These are phyloP conservation scores for Atta texana DNA, from an alignment of 1,140 invertebrate species.

Conservation along the genomic window DNA sequence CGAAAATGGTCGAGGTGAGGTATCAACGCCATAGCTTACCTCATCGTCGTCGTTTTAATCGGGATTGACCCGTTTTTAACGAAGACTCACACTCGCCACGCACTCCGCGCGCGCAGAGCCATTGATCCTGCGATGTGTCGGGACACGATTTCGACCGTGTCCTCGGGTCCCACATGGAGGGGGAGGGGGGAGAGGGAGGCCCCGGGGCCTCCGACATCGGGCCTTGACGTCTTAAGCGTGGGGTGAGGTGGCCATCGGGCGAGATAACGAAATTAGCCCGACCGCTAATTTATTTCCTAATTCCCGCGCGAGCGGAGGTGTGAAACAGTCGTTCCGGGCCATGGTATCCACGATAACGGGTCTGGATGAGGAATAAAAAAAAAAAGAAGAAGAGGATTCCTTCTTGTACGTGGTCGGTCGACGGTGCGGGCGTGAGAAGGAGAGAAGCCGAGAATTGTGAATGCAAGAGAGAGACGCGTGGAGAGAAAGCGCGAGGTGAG, in stretches of 20 bases:
- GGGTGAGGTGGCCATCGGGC: slow-evolving; percentile 77
- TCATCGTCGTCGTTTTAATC: slow-evolving; percentile 57
- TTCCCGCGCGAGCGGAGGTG: slow-evolving; percentile 85
- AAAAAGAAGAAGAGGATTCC: slow-evolving; percentile 55
- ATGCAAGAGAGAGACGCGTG: background rate
- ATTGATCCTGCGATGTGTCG: slow-evolving; percentile 65
- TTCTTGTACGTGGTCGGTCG: slow-evolving; percentile 56
- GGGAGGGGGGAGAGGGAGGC: background rate
- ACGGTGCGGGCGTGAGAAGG: slow-evolving; percentile 54
- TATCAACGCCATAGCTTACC: slow-evolving; percentile 18
- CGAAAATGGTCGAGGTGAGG: slow-evolving; percentile 33
- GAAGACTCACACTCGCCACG: slow-evolving; percentile 51
- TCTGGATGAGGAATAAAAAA: slow-evolving; percentile 68
- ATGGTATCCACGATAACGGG: slow-evolving; percentile 78
- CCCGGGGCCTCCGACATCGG: slow-evolving; percentile 66
- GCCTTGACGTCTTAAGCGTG: slow-evolving; percentile 81
- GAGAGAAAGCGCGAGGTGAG: background rate
- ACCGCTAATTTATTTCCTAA: slow-evolving; percentile 86
- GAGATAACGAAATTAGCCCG: slow-evolving; percentile 86
- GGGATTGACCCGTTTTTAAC: slow-evolving; percentile 71
- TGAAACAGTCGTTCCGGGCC: slow-evolving; percentile 85
- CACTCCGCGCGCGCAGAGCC: slow-evolving; percentile 55
- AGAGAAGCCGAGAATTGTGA: slow-evolving; percentile 23
- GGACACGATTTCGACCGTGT: slow-evolving; percentile 70
- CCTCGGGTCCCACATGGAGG: slow-evolving; percentile 49